These are phyloP conservation scores for Conus canariensis DNA, from an alignment of 2,888 invertebrate genomes.

Conservation along the genomic window DNA sequence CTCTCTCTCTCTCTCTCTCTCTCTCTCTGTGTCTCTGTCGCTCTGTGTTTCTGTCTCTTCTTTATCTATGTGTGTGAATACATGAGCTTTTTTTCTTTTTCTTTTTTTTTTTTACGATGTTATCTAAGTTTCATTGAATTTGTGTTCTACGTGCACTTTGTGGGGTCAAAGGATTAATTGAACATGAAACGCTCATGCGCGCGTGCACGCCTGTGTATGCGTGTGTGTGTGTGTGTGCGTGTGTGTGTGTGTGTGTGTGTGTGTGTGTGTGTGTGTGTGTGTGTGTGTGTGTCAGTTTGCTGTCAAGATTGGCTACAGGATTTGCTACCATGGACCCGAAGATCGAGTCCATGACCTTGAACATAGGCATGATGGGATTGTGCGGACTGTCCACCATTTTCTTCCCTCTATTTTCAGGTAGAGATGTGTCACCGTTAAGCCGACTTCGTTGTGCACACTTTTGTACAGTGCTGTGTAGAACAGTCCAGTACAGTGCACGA, in stretches of 20 bases:
- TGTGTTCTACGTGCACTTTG: no score
- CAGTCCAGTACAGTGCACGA: no score
- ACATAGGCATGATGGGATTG: slow-evolving; percentile 38
- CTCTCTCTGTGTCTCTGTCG: not conserved
- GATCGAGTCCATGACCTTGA: slow-evolving; percentile 27
- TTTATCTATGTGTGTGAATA: no score
- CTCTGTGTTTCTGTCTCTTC: not conserved
- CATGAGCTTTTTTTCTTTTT: not conserved
- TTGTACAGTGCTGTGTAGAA: no score
- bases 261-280: slow-evolving; percentile 11
- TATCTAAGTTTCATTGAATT: no score
- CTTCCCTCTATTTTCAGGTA: slow-evolving; percentile 29
- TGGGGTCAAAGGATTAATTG: no score
- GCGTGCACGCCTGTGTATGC: not conserved
- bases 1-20: no score
- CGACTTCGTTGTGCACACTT: no score
- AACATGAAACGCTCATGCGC: no score
- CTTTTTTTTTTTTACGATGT: not conserved
- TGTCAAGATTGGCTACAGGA: slow-evolving; percentile 20
- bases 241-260: not conserved
- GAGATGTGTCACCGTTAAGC: no score
- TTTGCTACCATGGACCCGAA: slow-evolving; percentile 15
- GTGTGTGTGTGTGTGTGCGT: not conserved
- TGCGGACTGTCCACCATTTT: slow-evolving; percentile 21
- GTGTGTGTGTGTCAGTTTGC: slow-evolving; percentile 8